Conservation (phyloP, 2,888 invertebrate genomes). For the Himalopsyche japonica region DNA sequence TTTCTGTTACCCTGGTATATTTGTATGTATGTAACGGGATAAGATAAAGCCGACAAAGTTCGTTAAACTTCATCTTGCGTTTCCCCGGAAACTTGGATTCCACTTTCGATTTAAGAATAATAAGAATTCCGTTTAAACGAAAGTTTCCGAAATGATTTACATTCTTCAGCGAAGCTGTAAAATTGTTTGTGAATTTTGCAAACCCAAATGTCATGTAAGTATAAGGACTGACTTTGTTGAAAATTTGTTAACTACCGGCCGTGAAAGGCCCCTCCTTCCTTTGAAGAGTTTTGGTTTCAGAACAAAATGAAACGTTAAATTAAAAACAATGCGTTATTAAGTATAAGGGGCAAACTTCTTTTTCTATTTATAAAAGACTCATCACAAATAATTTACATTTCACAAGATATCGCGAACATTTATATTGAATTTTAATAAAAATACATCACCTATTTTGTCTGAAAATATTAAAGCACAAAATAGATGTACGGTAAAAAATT, state of each 20-base stretch:
- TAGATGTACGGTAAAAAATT: too few relatives aligned
- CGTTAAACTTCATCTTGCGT: neutral
- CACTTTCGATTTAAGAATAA: neutral
- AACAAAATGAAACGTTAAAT: neutral
- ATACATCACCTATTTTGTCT: too few relatives aligned
- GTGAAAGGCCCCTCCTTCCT: neutral
- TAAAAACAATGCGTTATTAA: too few relatives aligned
- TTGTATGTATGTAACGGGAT: neutral
- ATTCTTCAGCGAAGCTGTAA: neutral
- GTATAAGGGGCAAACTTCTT: too few relatives aligned
- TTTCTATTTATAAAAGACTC: too few relatives aligned
- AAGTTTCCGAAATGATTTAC: neutral
- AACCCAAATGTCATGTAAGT: neutral
- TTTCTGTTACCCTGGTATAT: slow-evolving; percentile 4
- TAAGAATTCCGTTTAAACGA: neutral
- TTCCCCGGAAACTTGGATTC: neutral
- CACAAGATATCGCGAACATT: too few relatives aligned
- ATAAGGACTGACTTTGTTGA: neutral
- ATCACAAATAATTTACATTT: too few relatives aligned
- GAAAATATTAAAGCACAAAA: too few relatives aligned
- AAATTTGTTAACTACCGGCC: neutral
- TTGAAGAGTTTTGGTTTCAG: neutral
- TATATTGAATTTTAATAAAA: too few relatives aligned
- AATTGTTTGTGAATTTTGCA: neutral
- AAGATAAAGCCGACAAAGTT: neutral